Percentiles rank a stretch among this genome's conserved stretches.
These are phyloP conservation scores for Heterotilapia buettikoferi DNA, from an alignment of 2,113 vertebrate species.

Conservation along the genomic window DNA sequence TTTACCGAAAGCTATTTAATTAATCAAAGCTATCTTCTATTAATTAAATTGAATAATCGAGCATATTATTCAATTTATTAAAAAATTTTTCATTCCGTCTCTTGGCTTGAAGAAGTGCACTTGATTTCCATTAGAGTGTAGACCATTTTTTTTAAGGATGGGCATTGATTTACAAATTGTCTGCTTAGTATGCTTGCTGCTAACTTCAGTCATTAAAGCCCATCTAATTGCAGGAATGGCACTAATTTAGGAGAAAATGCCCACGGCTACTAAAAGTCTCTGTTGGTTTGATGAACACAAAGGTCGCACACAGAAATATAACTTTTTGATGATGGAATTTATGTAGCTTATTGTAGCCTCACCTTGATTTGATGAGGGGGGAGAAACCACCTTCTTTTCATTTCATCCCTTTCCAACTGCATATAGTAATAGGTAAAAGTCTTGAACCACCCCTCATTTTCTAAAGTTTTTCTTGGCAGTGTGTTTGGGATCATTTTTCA, in stretches of 20 bases:
- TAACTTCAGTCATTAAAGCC: background rate
- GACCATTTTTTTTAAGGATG: background rate
- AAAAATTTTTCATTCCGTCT: accelerated
- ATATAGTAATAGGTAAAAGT: background rate
- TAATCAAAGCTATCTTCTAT: background rate
- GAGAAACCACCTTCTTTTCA: background rate
- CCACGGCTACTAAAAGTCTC: background rate
- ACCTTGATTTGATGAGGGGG: background rate
- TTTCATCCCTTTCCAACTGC: background rate
- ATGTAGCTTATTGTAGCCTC: background rate
- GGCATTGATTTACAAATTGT: background rate
- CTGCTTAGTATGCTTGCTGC: background rate
- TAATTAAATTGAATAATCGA: background rate
- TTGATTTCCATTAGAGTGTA: background rate
- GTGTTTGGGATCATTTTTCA: background rate
- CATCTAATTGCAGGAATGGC: background rate
- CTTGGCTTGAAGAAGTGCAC: background rate
- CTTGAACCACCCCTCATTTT: background rate
- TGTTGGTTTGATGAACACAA: background rate
- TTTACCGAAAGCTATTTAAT: slow-evolving; percentile 8
- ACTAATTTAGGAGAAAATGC: background rate
- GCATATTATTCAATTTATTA: background rate
- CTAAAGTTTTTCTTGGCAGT: background rate
- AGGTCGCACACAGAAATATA: background rate
- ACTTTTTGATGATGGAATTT: background rate